phyloP scores from a whole-genome alignment of 2,888 invertebrate species.

The Buathra laborator region DNA sequence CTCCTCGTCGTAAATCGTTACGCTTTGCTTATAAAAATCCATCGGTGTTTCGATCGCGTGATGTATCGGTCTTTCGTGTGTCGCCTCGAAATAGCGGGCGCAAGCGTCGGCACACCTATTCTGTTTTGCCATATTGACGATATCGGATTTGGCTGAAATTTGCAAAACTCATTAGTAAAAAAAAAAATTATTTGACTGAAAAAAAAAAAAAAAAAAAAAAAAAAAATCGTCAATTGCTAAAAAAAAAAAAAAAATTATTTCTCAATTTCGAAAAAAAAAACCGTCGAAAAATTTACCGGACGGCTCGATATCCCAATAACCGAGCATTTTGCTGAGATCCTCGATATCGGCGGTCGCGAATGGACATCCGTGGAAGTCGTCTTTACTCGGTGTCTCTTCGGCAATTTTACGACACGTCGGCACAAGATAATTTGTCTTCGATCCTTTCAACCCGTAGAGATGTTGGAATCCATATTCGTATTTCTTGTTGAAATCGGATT shows the following conservation, averaged over 20 bases:
- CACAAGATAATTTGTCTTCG: conserved; percentile 94
- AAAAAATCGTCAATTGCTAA: conserved; percentile 10
- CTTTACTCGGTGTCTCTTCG: conserved; percentile 89
- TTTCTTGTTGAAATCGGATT: conserved; percentile 96
- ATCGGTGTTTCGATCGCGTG: conserved; percentile 87
- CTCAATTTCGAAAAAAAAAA: conserved; percentile 22
- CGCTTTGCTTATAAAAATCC: conserved; percentile 70
- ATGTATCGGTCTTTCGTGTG: conserved; percentile 88
- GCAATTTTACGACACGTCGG: conserved; percentile 97
- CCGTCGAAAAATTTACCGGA: conserved; percentile 85
- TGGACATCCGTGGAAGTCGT: conserved; percentile 97
- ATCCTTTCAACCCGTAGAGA: conserved; percentile 98
- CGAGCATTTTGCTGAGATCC: conserved; percentile 91
- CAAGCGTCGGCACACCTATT: conserved; percentile 95
- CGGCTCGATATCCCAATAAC: conserved; percentile 88
- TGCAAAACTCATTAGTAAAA: neutral
- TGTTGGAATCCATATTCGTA: conserved; percentile 97
- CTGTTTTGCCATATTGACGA: conserved; percentile 79
- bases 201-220: neutral
- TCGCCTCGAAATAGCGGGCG: conserved; percentile 92
- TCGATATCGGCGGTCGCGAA: conserved; percentile 92
- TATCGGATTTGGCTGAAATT: conserved; percentile 85
- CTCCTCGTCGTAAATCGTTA: neutral
- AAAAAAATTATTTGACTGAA: neutral
- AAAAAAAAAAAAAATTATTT: conserved; percentile 2